Conservation (phyloP, 2,888 invertebrate species). For the Limenitis camilla region DNA sequence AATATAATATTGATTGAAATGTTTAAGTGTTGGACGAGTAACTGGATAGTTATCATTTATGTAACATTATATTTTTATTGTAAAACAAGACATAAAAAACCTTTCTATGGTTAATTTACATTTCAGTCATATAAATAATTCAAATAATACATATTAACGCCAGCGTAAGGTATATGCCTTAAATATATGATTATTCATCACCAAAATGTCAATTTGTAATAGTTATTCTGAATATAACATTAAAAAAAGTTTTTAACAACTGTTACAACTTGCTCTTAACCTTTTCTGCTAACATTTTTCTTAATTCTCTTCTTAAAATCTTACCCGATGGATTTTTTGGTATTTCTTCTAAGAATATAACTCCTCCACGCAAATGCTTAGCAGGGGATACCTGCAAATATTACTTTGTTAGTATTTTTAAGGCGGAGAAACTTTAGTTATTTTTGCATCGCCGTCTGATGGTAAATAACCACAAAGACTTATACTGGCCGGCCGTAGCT, state of each 20-base stretch:
- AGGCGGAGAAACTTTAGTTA: too few species aligned
- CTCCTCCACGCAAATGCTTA: constrained; percentile 84
- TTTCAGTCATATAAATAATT: too few species aligned
- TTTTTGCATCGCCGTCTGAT: too few species aligned
- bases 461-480: neutral
- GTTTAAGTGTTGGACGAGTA: too few species aligned
- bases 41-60: too few species aligned
- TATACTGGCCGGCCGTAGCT: too few species aligned
- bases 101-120: too few species aligned
- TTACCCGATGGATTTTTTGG: constrained; percentile 87
- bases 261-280: constrained; percentile 56
- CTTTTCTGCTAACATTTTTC: constrained; percentile 46
- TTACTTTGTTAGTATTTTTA: neutral
- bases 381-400: constrained; percentile 77
- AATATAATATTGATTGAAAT: too few species aligned
- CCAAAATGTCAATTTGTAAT: neutral
- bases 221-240: constrained; percentile 2
- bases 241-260: neutral
- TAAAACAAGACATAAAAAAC: too few species aligned
- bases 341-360: constrained; percentile 81
- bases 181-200: neutral
- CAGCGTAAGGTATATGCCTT: too few species aligned
- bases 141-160: too few species aligned
- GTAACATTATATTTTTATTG: too few species aligned
- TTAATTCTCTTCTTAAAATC: constrained; percentile 79